Conservation (phyloP, 2,888 invertebrate species). For the Zygothrica quintamaculata region DNA sequence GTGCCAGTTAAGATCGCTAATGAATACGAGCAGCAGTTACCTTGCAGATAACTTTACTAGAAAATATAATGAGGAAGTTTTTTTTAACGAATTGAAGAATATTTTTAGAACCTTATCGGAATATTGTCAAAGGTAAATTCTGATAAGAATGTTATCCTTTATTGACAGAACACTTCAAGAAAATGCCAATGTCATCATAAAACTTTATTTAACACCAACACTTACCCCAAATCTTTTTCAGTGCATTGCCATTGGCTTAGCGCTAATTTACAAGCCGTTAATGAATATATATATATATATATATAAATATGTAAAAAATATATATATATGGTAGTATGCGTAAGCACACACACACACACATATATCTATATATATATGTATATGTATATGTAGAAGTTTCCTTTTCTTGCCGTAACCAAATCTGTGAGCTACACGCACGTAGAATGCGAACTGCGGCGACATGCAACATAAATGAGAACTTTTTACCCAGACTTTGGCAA, state of each 20-base stretch:
- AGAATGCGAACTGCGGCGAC: constrained; percentile 67
- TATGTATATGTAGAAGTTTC: neutral
- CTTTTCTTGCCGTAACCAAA: constrained; percentile 47
- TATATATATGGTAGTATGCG: neutral
- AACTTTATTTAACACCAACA: constrained; percentile 3
- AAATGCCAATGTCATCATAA: constrained; percentile 6
- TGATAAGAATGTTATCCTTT: constrained; percentile 13
- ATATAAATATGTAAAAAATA: too few relatives aligned
- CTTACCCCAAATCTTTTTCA: constrained; percentile 28
- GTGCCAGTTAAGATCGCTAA: neutral
- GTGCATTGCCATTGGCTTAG: constrained; percentile 10
- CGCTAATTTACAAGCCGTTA: constrained; percentile 1
- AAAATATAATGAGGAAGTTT: constrained; percentile 18
- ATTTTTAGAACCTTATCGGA: constrained; percentile 16
- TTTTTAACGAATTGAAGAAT: constrained; percentile 2
- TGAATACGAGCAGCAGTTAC: neutral
- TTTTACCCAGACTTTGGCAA: constrained; percentile 55
- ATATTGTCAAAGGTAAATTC: neutral
- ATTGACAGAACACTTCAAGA: constrained; percentile 23
- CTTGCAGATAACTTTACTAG: neutral
- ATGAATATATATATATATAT: neutral
- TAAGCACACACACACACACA: neutral
- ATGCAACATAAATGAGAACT: constrained; percentile 70
- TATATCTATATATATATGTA: constrained; percentile 4
- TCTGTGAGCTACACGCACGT: constrained; percentile 71